Base-by-base conservation (phyloP, 1,140 invertebrate species). In the Acarapis woodi region DNA sequence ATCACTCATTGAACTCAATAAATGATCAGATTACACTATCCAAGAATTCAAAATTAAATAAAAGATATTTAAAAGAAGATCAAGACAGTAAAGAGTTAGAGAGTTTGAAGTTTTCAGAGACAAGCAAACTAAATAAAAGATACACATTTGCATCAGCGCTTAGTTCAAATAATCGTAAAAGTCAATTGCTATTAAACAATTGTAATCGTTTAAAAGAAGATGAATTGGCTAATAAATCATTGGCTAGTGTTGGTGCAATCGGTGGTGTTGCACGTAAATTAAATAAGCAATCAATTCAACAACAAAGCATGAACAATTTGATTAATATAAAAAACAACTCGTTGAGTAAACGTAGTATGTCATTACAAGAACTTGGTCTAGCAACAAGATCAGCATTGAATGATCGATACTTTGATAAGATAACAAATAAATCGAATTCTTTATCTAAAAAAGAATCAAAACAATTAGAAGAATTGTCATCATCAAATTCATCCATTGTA, bases 111-210 rank as follows among this genome's bases (percentile, higher is more conserved):
- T 55, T 85, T 1, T 82, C 77, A 0, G 57, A 76, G 32, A 73
- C 74, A 47, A 80, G 75, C 0, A 77, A 76, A 0, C 53, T 83
- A 1, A 83, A 83, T 50, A 75, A 82, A 42, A 58, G 77, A 43
- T 83, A 83, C 52, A 32, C 33, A 23, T 38, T 32, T n/a, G n/a
- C n/a, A n/a, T n/a, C n/a, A n/a, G n/a, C n/a, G n/a, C n/a, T n/a
- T n/a, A n/a, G n/a, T n/a, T n/a, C n/a, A n/a, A 10, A 12, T 10
- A 28, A 12, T 28, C 26, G 10, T 28, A 10, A 28, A 28, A 28
- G 26, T 10, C 26, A 12, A 28, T 28, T 28, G 26, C 26, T 28
- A 28, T 10, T n/a, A 28, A n/a, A n/a, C n/a, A n/a, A n/a, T n/a
- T n/a, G n/a, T n/a, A n/a, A n/a, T n/a, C n/a, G n/a, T n/a, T n/a